Evolutionary conservation across 2,888 invertebrate species (phyloP).

Genomic region (Acanthosepion lycidas): DNA sequence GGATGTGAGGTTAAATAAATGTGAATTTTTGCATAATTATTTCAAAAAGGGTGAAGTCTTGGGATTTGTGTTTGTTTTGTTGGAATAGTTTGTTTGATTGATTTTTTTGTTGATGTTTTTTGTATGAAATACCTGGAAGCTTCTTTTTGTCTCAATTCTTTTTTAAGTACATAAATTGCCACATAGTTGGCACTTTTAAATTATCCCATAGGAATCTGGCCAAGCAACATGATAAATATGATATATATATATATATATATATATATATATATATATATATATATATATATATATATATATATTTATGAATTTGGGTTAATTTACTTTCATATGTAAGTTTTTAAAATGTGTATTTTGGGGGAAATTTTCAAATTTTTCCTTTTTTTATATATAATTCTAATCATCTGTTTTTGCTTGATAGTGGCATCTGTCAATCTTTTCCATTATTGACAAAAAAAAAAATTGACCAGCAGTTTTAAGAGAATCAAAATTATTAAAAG

Average conservation of each 20-base stretch:
- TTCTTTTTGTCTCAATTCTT: background rate
- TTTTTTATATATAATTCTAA: background rate
- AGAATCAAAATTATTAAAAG: too few species aligned
- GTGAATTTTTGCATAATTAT: background rate
- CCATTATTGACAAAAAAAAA: background rate
- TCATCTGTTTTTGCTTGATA: background rate
- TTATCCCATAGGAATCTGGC: background rate
- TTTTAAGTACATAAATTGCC: background rate
- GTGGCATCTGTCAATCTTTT: slow-evolving; percentile 16
- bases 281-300: background rate
- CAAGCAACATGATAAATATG: background rate
- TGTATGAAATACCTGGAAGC: background rate
- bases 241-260: background rate
- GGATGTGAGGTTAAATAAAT: background rate
- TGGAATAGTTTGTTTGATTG: background rate
- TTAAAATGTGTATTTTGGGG: background rate
- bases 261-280: background rate
- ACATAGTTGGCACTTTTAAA: background rate
- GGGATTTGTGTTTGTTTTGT: slow-evolving; percentile 1
- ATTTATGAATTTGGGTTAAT: background rate
- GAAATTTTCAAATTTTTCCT: background rate
- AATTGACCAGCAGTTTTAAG: background rate
- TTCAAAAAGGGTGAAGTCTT: background rate
- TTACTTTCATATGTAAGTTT: background rate
- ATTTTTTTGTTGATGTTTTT: background rate